Evolutionary conservation across 2,888 invertebrate genomes (phyloP).

Genomic region (Choristoneura rosaceana): DNA sequence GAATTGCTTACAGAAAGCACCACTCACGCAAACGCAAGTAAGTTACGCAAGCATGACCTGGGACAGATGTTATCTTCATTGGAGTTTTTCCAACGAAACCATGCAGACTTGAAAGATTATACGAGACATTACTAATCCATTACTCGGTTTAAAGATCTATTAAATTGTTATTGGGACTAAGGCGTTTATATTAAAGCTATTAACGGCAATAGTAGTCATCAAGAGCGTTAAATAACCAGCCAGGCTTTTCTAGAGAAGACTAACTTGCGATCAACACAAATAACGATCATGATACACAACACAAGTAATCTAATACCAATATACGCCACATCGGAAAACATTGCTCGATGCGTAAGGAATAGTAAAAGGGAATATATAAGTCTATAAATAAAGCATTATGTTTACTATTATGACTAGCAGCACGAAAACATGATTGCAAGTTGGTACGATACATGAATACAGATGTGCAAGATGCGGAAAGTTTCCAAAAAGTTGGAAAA

Average conservation of each 20-base stretch:
- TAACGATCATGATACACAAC: too few relatives aligned
- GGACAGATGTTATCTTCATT: constrained; percentile 40
- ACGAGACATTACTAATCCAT: background rate
- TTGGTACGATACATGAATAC: constrained; percentile 9
- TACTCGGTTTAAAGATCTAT: too few relatives aligned
- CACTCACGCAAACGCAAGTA: constrained; percentile 28
- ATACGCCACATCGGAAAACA: constrained; percentile 8
- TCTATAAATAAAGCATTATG: constrained; percentile 25
- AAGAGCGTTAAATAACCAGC: too few relatives aligned
- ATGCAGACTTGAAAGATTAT: constrained; percentile 5
- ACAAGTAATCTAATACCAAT: background rate
- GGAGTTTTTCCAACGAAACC: constrained; percentile 25
- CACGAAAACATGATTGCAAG: constrained; percentile 25
- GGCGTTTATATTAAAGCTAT: too few relatives aligned
- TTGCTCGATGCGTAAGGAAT: constrained; percentile 8
- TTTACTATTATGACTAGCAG: constrained; percentile 9
- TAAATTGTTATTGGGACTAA: too few relatives aligned
- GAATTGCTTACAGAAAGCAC: constrained; percentile 47
- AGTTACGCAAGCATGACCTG: constrained; percentile 38
- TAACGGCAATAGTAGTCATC: too few relatives aligned
- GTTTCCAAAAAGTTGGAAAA: too few relatives aligned
- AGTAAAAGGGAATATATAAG: constrained; percentile 21
- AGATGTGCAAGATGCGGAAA: background rate
- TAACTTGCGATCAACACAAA: too few relatives aligned
- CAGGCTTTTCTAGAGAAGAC: too few relatives aligned